Conservation (phyloP, 2,113 vertebrate species). For the Myrmecophaga tridactyla region DNA sequence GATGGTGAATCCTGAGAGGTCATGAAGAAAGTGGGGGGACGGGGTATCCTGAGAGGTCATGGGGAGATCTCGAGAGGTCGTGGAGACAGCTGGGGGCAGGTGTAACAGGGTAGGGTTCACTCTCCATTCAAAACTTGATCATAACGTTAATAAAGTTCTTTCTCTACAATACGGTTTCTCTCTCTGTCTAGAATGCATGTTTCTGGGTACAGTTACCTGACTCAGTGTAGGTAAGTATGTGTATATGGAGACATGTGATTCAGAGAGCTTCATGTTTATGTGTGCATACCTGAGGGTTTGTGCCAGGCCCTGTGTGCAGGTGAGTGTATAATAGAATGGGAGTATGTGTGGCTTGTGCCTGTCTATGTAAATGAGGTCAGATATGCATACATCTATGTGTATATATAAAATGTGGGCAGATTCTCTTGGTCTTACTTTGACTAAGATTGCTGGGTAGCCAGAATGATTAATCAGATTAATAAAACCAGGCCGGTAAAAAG, state of each 20-base stretch:
- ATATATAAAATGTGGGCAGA: neutral
- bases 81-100: neutral
- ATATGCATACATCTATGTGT: neutral
- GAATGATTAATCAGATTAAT: constrained; percentile 46
- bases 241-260: neutral
- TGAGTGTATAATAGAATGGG: neutral
- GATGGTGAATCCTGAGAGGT: neutral
- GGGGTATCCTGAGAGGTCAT: neutral
- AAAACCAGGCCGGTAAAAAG: constrained; percentile 48
- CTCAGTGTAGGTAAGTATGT: neutral
- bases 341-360: neutral
- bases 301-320: neutral
- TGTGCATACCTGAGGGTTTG: neutral
- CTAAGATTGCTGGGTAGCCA: neutral
- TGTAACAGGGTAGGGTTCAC: too few relatives aligned
- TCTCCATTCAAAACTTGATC: neutral
- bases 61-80: neutral
- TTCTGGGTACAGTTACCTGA: neutral
- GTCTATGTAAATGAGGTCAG: neutral
- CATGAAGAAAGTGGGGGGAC: accelerated
- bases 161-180: neutral
- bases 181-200: neutral
- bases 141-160: neutral
- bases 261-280: neutral
- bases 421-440: neutral